Evolutionary conservation across 2,888 invertebrate species (phyloP).

Genomic region (Rhamnusium bicolor): DNA sequence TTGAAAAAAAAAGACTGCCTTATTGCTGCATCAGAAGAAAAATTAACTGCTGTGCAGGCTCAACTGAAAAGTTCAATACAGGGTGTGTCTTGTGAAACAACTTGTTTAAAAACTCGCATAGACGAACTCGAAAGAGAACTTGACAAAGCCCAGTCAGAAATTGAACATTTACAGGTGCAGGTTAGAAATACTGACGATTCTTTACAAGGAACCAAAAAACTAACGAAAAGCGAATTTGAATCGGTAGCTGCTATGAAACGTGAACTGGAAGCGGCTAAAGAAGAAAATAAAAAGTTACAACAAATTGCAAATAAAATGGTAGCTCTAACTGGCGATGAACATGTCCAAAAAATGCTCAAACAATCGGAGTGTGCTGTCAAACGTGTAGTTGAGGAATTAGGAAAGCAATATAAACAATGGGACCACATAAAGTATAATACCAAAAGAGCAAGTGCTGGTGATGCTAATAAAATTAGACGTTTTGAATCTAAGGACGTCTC

Average conservation of each 20-base stretch:
- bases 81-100: slow-evolving; percentile 60
- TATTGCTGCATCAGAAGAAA: slow-evolving; percentile 49
- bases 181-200: slow-evolving; percentile 41
- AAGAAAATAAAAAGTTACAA: slow-evolving; percentile 57
- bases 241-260: slow-evolving; percentile 50
- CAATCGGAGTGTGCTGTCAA: slow-evolving; percentile 66
- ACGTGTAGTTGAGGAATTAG: slow-evolving; percentile 63
- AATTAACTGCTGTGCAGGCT: slow-evolving; percentile 60
- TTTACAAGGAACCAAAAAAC: slow-evolving; percentile 31
- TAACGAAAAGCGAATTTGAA: slow-evolving; percentile 49
- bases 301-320: slow-evolving; percentile 56
- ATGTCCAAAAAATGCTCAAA: slow-evolving; percentile 63
- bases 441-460: slow-evolving; percentile 10
- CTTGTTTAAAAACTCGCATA: slow-evolving; percentile 59
- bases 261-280: slow-evolving; percentile 54
- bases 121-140: slow-evolving; percentile 54
- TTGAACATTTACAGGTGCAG: slow-evolving; percentile 48
- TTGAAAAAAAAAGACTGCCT: slow-evolving; percentile 64
- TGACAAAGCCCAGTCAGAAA: slow-evolving; percentile 48
- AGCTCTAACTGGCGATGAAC: slow-evolving; percentile 58
- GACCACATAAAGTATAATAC: slow-evolving; percentile 45
- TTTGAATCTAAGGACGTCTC: neutral
- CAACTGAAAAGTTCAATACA: slow-evolving; percentile 63
- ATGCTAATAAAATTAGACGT: neutral
- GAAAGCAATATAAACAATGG: slow-evolving; percentile 61